Base-by-base conservation (phyloP, 2,797 vertebrate species). In the Lagocephalus sceleratus region DNA sequence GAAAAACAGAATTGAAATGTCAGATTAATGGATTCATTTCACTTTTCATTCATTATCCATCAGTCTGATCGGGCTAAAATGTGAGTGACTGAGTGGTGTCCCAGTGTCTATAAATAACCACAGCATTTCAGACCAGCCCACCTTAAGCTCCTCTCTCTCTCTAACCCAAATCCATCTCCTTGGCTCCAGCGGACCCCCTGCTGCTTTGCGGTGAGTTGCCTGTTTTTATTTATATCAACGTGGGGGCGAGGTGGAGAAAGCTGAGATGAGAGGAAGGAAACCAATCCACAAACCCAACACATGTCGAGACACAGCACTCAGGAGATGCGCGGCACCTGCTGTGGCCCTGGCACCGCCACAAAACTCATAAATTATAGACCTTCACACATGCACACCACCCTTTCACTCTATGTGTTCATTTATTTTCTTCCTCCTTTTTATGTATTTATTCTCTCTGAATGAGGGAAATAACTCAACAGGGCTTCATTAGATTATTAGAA, bases 191-290 rank as follows among this genome's bases (percentile, higher is more conserved):
- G 60, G 52, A 35, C 56, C 60, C 66, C 81, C 60, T 53, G 63
- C 50, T 66, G 71, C 69, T 81, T 51, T 53, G 73, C 66, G 69
- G 71, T 39, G 68, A 82, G 73, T 75, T 78, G 76, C 78, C 71
- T 58, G 71, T 65, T 79, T 86, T 78, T 89, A 90, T 91, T 90
- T 89, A 88, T 87, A 87, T 81, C 84, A 43, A 52, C 68, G 53
- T 52, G 54, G 56, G 63, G 75, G 72, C 73, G 82, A 85, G 75
- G 68, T 72, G 70, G 52, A 71, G 87, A 83, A 87, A 86, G 74
- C 73, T 78, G 82, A 86, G 85, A 67, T 71, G 78, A 64, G 65
- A 35, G 32, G 32, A 55, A 55, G 64, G 74, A 80, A 77, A 70
- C 65, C 60, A 58, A 64, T 63, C 54, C 60, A 29, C 63, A 48